phyloP scores from a whole-genome alignment of 1,140 invertebrate genomes.

The Aphelinus atriplicis region DNA sequence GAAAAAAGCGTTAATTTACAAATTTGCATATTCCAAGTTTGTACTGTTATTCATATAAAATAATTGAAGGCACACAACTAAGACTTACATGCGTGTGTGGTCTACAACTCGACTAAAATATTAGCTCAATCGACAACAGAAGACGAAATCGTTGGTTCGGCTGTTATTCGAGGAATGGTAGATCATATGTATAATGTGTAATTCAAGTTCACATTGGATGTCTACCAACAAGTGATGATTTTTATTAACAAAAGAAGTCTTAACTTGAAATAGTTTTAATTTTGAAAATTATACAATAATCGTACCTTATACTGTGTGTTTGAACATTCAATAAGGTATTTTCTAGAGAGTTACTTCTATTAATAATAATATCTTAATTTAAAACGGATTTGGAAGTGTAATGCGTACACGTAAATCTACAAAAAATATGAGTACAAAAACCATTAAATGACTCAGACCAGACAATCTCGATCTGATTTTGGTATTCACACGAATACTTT shows the following conservation, averaged over 20 bases:
- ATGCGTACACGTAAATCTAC: slow-evolving; percentile 60
- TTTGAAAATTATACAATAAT: slow-evolving; percentile 45
- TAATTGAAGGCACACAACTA: slow-evolving; percentile 40
- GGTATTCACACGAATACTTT: slow-evolving; percentile 90
- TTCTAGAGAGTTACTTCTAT: slow-evolving; percentile 41
- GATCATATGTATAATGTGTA: slow-evolving; percentile 33
- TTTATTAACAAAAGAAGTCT: slow-evolving; percentile 39
- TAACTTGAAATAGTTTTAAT: slow-evolving; percentile 44
- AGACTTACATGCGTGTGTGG: slow-evolving; percentile 29
- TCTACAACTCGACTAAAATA: slow-evolving; percentile 27
- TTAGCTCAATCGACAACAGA: slow-evolving; percentile 19
- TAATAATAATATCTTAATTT: slow-evolving; percentile 44
- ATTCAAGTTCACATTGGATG: slow-evolving; percentile 34
- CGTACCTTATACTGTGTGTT: slow-evolving; percentile 41
- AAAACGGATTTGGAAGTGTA: slow-evolving; percentile 55
- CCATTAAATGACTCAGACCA: slow-evolving; percentile 49
- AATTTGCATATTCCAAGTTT: slow-evolving; percentile 36
- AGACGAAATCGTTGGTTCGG: slow-evolving; percentile 24
- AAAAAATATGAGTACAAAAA: slow-evolving; percentile 63
- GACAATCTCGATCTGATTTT: slow-evolving; percentile 42
- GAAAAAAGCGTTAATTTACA: slow-evolving; percentile 24
- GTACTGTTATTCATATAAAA: slow-evolving; percentile 39
- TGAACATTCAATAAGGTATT: slow-evolving; percentile 42
- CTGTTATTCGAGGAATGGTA: slow-evolving; percentile 35
- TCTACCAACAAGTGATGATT: slow-evolving; percentile 40